phyloP scores from a whole-genome alignment of 2,113 vertebrate genomes.

The Myiagra hebetior region DNA sequence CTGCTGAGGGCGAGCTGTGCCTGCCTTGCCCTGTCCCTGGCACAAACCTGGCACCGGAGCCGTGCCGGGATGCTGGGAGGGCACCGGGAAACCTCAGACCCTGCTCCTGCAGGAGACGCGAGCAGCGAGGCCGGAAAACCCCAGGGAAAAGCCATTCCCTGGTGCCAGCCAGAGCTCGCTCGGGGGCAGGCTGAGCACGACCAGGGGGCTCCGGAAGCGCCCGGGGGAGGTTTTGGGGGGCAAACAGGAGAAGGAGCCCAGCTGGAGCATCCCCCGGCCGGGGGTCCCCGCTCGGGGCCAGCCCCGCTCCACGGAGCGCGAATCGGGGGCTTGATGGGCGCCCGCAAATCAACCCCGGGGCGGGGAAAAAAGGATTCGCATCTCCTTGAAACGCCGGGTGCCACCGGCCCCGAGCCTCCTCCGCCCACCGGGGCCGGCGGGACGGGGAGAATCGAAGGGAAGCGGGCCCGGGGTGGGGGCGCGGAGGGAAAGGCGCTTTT shows the following conservation, averaged over 20 bases:
- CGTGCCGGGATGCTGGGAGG: not conserved
- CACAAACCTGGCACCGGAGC: rapidly evolving
- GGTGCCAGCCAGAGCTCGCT: rapidly evolving
- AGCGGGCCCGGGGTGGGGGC: not conserved
- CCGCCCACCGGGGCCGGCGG: not conserved
- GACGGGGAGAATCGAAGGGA: too few relatives aligned
- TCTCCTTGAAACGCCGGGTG: not conserved
- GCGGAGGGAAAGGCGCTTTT: not conserved
- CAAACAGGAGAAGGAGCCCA: not conserved
- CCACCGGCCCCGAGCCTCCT: not conserved
- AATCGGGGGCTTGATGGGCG: not conserved
- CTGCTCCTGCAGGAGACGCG: not conserved
- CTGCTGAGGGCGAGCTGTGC: not conserved
- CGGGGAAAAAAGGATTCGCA: not conserved
- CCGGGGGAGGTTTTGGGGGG: not conserved
- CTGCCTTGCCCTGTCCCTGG: not conserved
- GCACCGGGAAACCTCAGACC: not conserved
- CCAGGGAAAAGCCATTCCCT: rapidly evolving
- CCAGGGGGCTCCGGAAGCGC: rapidly evolving
- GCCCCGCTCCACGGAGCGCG: not conserved
- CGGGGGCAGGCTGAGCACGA: rapidly evolving
- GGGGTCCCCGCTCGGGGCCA: not conserved
- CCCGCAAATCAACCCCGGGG: not conserved
- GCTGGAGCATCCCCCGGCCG: rapidly evolving
- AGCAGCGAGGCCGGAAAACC: not conserved